Evolutionary conservation across 2,888 invertebrate genomes (phyloP).

Genomic region (Beris morrisii): DNA sequence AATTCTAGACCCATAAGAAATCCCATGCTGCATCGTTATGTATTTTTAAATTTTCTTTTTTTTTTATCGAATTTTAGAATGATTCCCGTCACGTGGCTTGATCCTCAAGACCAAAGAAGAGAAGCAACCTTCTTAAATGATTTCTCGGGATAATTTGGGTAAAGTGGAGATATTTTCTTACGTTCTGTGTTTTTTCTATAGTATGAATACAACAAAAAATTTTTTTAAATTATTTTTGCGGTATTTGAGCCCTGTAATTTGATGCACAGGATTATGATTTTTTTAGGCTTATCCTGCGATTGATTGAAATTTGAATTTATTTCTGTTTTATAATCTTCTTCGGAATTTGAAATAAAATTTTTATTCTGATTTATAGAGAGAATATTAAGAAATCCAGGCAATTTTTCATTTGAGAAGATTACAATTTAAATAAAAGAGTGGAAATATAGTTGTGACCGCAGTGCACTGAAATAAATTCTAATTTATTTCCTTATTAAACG

Average conservation of each 20-base stretch:
- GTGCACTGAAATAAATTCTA: too few species aligned
- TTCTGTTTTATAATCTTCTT: too few species aligned
- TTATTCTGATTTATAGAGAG: too few species aligned
- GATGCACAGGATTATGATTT: neutral
- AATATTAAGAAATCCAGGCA: too few species aligned
- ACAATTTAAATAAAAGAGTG: too few species aligned
- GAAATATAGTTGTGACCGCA: too few species aligned
- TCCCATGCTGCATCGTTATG: constrained; percentile 15
- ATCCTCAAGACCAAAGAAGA: constrained; percentile 1
- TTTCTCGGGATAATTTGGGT: constrained; percentile 9
- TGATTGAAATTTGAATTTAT: too few species aligned
- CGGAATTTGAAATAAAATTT: too few species aligned
- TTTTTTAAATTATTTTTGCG: constrained; percentile 18
- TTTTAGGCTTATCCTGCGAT: too few species aligned
- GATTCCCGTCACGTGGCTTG: constrained; percentile 23
- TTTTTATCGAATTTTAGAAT: neutral
- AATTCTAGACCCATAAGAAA: constrained; percentile 11
- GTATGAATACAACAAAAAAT: neutral
- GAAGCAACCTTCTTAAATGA: constrained; percentile 15
- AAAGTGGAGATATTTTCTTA: neutral
- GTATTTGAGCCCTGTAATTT: neutral
- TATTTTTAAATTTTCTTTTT: constrained; percentile 9
- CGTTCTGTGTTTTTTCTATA: constrained; percentile 2
- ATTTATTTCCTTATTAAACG: too few species aligned
- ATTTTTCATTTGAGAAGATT: too few species aligned